These are phyloP conservation scores for Mermis nigrescens DNA, from an alignment of 2,888 invertebrate genomes.

Conservation along the genomic window DNA sequence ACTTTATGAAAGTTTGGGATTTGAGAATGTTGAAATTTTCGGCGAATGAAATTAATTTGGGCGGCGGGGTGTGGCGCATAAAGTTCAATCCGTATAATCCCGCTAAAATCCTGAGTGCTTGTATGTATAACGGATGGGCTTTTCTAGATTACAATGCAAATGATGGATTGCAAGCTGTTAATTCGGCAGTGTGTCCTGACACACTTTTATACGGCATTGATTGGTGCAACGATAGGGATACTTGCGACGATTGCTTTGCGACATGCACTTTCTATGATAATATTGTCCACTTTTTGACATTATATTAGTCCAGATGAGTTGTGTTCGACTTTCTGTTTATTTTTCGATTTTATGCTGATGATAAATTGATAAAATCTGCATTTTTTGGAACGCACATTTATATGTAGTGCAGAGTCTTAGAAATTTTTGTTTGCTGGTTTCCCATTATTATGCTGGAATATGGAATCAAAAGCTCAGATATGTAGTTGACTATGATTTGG, in stretches of 20 bases:
- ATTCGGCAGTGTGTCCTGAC: neutral
- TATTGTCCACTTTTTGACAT: too few species aligned
- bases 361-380: too few species aligned
- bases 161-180: neutral
- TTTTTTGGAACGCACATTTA: too few species aligned
- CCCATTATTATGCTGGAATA: too few species aligned
- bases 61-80: neutral
- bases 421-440: too few species aligned
- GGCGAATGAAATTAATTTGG: neutral
- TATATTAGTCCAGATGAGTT: too few species aligned
- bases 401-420: too few species aligned
- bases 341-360: too few species aligned
- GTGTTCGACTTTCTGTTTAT: too few species aligned
- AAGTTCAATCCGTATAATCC: too few species aligned
- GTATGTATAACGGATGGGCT: constrained; percentile 1
- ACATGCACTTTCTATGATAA: neutral
- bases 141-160: neutral
- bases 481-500: too few species aligned
- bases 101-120: neutral
- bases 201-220: neutral
- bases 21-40: neutral
- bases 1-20: neutral
- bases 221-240: neutral
- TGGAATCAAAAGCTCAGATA: too few species aligned
- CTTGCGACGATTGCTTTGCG: neutral